phyloP scores from a whole-genome alignment of 2,888 invertebrate species.

The Scelioninae gen. 2 region DNA sequence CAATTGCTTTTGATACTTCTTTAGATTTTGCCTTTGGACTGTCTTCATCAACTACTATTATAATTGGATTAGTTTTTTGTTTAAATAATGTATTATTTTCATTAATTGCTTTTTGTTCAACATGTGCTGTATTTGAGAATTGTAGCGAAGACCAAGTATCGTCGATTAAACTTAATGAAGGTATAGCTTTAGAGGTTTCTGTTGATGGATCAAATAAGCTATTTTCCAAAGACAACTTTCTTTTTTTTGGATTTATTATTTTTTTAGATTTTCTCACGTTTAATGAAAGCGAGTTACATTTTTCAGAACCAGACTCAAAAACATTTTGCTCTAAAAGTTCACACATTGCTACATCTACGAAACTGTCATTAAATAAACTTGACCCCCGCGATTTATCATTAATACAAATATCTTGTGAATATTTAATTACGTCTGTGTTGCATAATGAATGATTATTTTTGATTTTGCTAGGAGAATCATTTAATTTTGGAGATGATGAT shows the following conservation, averaged over 20 bases:
- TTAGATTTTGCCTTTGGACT: not conserved
- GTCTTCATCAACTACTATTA: constrained; percentile 16
- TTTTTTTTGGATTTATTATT: no score
- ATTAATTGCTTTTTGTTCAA: not conserved
- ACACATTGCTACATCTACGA: constrained; percentile 77
- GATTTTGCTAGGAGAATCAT: not conserved
- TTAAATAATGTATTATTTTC: constrained; percentile 7
- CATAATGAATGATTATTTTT: not conserved
- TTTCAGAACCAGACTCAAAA: constrained; percentile 50
- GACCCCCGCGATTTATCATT: constrained; percentile 60
- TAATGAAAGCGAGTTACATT: constrained; percentile 11
- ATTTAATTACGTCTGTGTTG: constrained; percentile 2
- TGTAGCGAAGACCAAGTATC: constrained; percentile 34
- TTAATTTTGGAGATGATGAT: not conserved
- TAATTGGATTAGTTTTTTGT: constrained; percentile 1
- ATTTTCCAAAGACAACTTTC: not conserved
- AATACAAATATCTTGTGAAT: not conserved
- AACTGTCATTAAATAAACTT: constrained; percentile 79
- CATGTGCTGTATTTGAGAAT: constrained; percentile 1
- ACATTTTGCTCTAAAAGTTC: constrained; percentile 75
- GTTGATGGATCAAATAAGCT: not conserved
- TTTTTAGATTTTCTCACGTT: no score
- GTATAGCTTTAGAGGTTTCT: not conserved
- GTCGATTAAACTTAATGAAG: constrained; percentile 30
- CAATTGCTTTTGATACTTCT: not conserved